Conservation (phyloP, 2,113 vertebrate genomes). For the Pogonocichla stellata region DNA sequence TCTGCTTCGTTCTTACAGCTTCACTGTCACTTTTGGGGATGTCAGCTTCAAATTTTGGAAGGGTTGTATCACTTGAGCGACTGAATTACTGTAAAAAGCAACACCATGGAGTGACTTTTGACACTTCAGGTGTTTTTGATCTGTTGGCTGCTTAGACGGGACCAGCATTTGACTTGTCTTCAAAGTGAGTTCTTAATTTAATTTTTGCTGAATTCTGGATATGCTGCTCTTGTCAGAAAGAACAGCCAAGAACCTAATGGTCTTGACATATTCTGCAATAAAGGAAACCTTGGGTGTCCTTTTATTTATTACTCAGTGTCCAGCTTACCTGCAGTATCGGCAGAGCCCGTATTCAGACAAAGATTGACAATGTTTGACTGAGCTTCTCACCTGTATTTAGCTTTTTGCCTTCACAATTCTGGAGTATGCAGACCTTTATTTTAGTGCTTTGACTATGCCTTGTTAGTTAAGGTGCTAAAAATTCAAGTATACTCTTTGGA, state of each 20-base stretch:
- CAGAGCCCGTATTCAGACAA: background rate
- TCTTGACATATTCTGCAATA: background rate
- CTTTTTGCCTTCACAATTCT: background rate
- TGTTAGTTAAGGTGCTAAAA: background rate
- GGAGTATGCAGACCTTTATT: background rate
- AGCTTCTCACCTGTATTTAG: background rate
- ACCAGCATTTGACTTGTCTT: background rate
- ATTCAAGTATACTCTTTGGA: background rate
- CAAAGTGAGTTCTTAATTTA: background rate
- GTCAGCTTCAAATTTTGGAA: background rate
- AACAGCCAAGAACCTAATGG: background rate
- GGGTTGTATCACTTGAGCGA: background rate
- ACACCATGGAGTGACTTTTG: background rate
- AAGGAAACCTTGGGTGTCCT: background rate
- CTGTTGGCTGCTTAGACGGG: background rate
- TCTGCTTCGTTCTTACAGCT: background rate
- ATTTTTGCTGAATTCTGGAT: background rate
- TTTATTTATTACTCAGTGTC: background rate
- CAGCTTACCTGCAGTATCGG: background rate
- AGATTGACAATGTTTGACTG: rapidly evolving
- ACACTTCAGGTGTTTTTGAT: background rate
- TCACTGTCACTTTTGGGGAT: background rate
- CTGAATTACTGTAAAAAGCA: background rate
- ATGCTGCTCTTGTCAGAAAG: background rate
- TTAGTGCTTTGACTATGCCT: background rate